phyloP scores from a whole-genome alignment of 2,113 vertebrate genomes.

The Chaenocephalus aceratus region DNA sequence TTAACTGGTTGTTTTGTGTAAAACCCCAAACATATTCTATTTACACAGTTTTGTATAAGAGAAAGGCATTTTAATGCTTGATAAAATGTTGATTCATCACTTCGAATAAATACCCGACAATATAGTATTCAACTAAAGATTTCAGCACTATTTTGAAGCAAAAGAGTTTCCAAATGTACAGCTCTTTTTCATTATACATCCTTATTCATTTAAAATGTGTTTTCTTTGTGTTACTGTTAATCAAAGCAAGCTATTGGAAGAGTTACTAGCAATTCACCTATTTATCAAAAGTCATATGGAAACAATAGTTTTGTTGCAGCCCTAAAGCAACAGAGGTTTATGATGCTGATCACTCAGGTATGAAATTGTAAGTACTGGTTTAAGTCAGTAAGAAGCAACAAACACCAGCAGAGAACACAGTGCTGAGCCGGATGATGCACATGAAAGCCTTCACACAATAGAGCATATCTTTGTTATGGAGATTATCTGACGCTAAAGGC shows the following conservation, averaged over 20 bases:
- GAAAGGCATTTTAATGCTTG: background rate
- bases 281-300: background rate
- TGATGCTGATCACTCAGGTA: background rate
- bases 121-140: background rate
- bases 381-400: background rate
- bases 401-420: background rate
- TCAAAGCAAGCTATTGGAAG: background rate
- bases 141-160: background rate
- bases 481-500: conserved; percentile 22
- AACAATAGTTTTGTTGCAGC: background rate
- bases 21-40: background rate
- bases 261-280: background rate
- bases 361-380: background rate
- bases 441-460: conserved; percentile 46
- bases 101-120: background rate
- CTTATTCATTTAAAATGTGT: background rate
- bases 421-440: conserved; percentile 39
- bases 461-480: conserved; percentile 35
- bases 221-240: background rate
- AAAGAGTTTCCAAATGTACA: background rate
- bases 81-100: background rate
- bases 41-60: background rate
- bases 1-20: background rate
- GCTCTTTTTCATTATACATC: background rate
- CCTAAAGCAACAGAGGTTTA: background rate